Evolutionary conservation across 2,113 vertebrate species (phyloP).

Genomic region (Phrynosoma platyrhinos): DNA sequence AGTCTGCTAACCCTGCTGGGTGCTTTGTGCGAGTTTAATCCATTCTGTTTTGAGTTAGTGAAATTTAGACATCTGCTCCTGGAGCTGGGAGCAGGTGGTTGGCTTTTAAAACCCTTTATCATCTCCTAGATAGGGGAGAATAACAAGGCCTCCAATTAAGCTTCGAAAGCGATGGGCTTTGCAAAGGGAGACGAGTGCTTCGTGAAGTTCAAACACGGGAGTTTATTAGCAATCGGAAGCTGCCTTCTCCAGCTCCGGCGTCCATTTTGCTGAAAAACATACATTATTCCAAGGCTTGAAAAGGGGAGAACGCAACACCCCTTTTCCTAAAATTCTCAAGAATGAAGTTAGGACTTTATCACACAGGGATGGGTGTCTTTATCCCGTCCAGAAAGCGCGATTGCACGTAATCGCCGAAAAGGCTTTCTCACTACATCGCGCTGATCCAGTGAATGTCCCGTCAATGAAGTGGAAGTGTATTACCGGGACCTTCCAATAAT

Average conservation of each 20-base stretch:
- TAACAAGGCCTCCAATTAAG: slow-evolving; percentile 35
- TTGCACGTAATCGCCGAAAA: too few species aligned
- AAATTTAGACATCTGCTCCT: slow-evolving; percentile 13
- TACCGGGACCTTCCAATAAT: too few species aligned
- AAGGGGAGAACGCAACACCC: too few species aligned
- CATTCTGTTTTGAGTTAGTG: slow-evolving; percentile 16
- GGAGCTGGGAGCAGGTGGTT: background rate
- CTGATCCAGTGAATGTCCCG: too few species aligned
- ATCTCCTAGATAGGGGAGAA: background rate
- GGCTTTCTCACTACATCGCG: too few species aligned
- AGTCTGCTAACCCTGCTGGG: background rate
- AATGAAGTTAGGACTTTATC: too few species aligned
- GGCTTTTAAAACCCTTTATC: slow-evolving; percentile 19
- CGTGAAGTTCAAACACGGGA: background rate
- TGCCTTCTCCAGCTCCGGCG: background rate
- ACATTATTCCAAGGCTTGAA: background rate
- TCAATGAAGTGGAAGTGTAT: too few species aligned
- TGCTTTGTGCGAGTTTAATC: slow-evolving; percentile 8
- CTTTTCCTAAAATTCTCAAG: too few species aligned
- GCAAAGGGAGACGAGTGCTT: slow-evolving; percentile 19
- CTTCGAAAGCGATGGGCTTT: slow-evolving; percentile 31
- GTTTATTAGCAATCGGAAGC: background rate
- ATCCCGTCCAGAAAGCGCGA: too few species aligned
- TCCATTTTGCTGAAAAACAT: background rate
- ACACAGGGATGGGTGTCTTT: too few species aligned